Percentiles rank a stretch among this genome's conserved stretches.
phyloP scores from a whole-genome alignment of 2,113 vertebrate genomes.

The Peromyscus californicus region DNA sequence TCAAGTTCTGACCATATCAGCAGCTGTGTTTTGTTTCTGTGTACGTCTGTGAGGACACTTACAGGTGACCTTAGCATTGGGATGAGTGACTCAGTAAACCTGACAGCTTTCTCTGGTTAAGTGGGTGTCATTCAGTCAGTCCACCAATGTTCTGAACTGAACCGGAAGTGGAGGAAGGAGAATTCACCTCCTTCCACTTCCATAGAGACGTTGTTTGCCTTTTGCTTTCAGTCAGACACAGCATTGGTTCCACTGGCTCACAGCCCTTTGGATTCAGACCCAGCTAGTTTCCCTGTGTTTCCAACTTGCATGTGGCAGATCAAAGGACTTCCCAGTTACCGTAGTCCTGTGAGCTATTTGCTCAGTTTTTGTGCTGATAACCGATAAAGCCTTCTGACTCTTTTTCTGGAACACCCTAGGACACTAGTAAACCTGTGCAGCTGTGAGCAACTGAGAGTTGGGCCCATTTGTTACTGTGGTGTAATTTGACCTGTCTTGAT shows the following conservation, averaged over 20 bases:
- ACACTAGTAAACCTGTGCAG: neutral
- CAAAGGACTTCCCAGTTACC: neutral
- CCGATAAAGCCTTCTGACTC: neutral
- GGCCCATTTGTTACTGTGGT: neutral
- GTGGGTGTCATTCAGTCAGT: neutral
- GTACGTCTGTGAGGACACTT: neutral
- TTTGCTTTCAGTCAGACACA: neutral
- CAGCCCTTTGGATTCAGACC: neutral
- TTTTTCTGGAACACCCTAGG: neutral
- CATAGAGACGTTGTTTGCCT: neutral
- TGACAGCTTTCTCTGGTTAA: neutral
- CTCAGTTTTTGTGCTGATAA: neutral
- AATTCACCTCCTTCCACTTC: neutral
- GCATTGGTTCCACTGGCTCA: neutral
- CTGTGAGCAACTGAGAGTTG: neutral
- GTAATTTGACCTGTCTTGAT: neutral
- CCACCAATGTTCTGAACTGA: too few species aligned
- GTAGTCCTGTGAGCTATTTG: neutral
- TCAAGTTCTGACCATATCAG: neutral
- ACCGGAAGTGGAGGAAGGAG: neutral
- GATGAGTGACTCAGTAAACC: neutral
- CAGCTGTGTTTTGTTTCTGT: neutral
- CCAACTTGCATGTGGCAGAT: neutral
- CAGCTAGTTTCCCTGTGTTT: neutral
- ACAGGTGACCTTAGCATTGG: neutral